Evolutionary conservation across 2,113 vertebrate species (phyloP).

Genomic region (rat (Rattus norvegicus)): GRCr8 NC_086027.1:111403501-111404000

Average conservation of each 20-base stretch:
- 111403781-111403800: constrained; percentile 80
- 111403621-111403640: constrained; percentile 80
- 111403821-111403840: constrained; percentile 74
- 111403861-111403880: constrained; percentile 77
- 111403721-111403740: constrained; percentile 78
- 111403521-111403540: not conserved
- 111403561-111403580: constrained; percentile 17
- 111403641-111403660: constrained; percentile 81
- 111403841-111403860: constrained; percentile 73
- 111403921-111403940: constrained; percentile 72
- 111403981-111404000: constrained; percentile 72
- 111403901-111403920: constrained; percentile 72
- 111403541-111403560: not conserved
- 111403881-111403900: constrained; percentile 73
- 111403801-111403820: constrained; percentile 78
- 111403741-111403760: constrained; percentile 80
- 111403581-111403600: not conserved
- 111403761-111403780: constrained; percentile 79
- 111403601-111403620: constrained; percentile 64
- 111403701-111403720: constrained; percentile 80
- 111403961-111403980: constrained; percentile 70
- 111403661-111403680: constrained; percentile 79
- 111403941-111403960: constrained; percentile 74
- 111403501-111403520: too few relatives aligned
- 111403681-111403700: constrained; percentile 67